Percentiles rank a stretch among this genome's conserved stretches.
Evolutionary conservation across 2,888 invertebrate species (phyloP).

Genomic region (Agapostemon virescens): DNA sequence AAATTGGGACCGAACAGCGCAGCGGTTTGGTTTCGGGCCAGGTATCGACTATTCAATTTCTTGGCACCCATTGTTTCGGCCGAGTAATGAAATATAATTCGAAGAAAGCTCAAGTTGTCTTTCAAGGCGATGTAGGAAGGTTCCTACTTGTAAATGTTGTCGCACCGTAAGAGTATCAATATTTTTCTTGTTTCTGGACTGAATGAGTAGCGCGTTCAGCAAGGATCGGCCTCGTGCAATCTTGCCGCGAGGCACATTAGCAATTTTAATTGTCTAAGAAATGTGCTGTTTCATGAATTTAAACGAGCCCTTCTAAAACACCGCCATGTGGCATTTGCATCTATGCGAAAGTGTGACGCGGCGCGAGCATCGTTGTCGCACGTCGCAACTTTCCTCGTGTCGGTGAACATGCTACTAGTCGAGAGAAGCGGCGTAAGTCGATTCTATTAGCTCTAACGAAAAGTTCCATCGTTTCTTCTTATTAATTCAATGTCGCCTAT

Average conservation of each 20-base stretch:
- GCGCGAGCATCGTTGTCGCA: constrained; percentile 2
- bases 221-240: neutral
- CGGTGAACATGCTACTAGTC: neutral
- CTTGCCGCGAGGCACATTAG: constrained; percentile 7
- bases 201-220: neutral
- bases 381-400: constrained; percentile 9
- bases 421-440: neutral
- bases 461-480: neutral
- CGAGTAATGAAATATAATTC: no score
- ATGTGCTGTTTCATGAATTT: constrained; percentile 21
- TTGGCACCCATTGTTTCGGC: no score
- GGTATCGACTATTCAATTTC: no score
- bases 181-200: neutral
- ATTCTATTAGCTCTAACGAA: neutral
- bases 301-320: constrained; percentile 18
- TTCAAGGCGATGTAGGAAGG: no score
- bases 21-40: no score
- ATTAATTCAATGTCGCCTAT: neutral
- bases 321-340: constrained; percentile 9
- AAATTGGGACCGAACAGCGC: no score
- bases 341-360: constrained; percentile 6
- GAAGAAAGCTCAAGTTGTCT: no score
- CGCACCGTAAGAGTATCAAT: no score
- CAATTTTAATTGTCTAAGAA: constrained; percentile 21
- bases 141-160: no score